These are phyloP conservation scores for Cherax quadricarinatus DNA, from an alignment of 1,140 invertebrate species.

Conservation along the genomic window DNA sequence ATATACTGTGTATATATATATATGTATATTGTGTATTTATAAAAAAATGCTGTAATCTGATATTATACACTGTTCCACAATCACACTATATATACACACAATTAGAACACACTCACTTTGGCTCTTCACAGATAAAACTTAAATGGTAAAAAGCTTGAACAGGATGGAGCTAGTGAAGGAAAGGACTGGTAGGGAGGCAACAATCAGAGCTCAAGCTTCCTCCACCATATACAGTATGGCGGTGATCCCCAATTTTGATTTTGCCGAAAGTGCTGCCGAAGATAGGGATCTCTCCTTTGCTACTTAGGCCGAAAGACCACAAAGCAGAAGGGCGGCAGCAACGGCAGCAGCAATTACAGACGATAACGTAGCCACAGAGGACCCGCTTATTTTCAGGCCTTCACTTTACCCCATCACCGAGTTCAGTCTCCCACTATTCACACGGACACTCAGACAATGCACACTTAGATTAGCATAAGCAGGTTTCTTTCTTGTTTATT, in stretches of 20 bases:
- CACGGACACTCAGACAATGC: conserved; percentile 60
- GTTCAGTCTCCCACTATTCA: conserved; percentile 62
- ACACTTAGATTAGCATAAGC: conserved; percentile 53
- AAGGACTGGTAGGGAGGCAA: conserved; percentile 30
- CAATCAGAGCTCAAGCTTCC: conserved; percentile 17
- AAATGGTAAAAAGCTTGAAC: conserved; percentile 41
- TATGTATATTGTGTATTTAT: conserved; percentile 64
- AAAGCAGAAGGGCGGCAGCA: conserved; percentile 41
- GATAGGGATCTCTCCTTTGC: conserved; percentile 35
- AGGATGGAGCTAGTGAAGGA: conserved; percentile 60
- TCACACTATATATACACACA: conserved; percentile 63
- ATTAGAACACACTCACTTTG: conserved; percentile 57
- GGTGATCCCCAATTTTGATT: conserved; percentile 66
- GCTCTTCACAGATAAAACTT: conserved; percentile 55
- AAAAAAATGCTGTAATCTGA: conserved; percentile 61
- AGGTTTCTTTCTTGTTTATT: conserved; percentile 56
- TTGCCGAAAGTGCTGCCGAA: conserved; percentile 34
- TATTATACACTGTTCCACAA: conserved; percentile 70
- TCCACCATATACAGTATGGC: conserved; percentile 34
- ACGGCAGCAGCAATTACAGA: conserved; percentile 46
- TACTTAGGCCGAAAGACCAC: conserved; percentile 37
- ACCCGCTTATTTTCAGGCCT: conserved; percentile 59
- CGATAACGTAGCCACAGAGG: conserved; percentile 63
- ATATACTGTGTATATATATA: conserved; percentile 58
- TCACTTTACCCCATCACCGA: conserved; percentile 66